phyloP scores from a whole-genome alignment of 2,888 invertebrate species.

The Leptinotarsa tumamoca region DNA sequence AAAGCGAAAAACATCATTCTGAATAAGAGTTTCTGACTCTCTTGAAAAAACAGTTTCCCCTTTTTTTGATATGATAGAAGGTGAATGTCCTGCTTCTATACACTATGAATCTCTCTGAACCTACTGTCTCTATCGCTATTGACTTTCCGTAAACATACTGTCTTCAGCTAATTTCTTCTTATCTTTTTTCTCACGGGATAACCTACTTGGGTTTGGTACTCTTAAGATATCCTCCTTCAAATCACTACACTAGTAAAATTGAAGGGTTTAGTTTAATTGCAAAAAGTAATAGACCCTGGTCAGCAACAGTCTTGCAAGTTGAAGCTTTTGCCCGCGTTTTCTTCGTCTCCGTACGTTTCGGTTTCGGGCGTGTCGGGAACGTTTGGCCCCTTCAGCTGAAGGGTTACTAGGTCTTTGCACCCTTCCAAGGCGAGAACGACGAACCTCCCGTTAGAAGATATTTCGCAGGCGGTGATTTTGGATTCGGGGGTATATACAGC shows the following conservation, averaged over 20 bases:
- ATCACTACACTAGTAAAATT: constrained; percentile 6
- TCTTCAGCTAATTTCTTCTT: not conserved
- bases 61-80: too few species aligned
- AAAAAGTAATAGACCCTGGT: constrained; percentile 45
- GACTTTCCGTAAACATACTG: not conserved
- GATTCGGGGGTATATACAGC: constrained; percentile 84
- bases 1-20: too few species aligned
- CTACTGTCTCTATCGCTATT: not conserved
- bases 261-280: constrained; percentile 10
- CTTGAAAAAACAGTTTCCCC: too few species aligned
- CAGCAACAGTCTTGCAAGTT: constrained; percentile 69
- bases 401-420: constrained; percentile 74
- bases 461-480: constrained; percentile 81
- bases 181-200: too few species aligned
- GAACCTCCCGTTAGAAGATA: constrained; percentile 78
- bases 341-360: constrained; percentile 69
- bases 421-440: constrained; percentile 79
- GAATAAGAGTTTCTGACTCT: too few species aligned
- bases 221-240: not conserved
- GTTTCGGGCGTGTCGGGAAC: constrained; percentile 51
- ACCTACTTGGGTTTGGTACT: not conserved
- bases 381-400: constrained; percentile 70
- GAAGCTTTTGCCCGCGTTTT: constrained; percentile 72
- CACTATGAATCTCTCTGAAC: too few species aligned
- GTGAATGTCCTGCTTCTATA: too few species aligned